phyloP scores from a whole-genome alignment of 2,888 invertebrate species.

The Formica aserva region DNA sequence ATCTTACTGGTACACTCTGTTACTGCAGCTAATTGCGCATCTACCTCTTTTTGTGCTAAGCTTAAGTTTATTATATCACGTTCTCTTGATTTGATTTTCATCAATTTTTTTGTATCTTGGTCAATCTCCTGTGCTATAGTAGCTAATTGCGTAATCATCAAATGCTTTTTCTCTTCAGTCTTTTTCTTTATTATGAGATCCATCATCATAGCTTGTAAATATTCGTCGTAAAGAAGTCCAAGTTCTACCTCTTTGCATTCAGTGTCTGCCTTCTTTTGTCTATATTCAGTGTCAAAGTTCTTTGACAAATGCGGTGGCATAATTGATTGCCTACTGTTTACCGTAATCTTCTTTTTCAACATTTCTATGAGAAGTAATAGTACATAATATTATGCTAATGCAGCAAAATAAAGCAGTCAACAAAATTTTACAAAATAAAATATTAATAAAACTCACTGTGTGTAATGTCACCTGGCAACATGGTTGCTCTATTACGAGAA shows the following conservation, averaged over 20 bases:
- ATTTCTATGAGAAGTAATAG: constrained; percentile 11
- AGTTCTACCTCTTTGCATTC: constrained; percentile 69
- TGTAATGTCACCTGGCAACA: constrained; percentile 63
- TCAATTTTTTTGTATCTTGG: constrained; percentile 65
- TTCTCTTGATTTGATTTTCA: constrained; percentile 66
- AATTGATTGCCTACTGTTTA: constrained; percentile 56
- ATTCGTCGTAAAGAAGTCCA: constrained; percentile 71
- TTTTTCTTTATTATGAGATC: constrained; percentile 71
- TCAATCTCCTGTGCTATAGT: constrained; percentile 69
- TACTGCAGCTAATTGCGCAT: constrained; percentile 62
- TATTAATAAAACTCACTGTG: constrained; percentile 22
- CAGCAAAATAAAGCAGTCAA: background rate
- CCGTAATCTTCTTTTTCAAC: constrained; percentile 6
- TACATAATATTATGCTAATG: constrained; percentile 4
- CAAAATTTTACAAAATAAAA: background rate
- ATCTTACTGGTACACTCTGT: constrained; percentile 63
- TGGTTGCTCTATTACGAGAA: constrained; percentile 62
- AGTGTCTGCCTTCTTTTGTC: constrained; percentile 53
- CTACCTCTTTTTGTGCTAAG: constrained; percentile 67
- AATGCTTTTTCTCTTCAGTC: constrained; percentile 61
- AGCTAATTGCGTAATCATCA: constrained; percentile 64
- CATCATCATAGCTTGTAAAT: constrained; percentile 66
- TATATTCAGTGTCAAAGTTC: constrained; percentile 56
- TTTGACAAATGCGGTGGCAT: constrained; percentile 18
- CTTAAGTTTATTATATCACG: constrained; percentile 68